Evolutionary conservation across 2,888 invertebrate species (phyloP).

Genomic region (Athalia cordata): DNA sequence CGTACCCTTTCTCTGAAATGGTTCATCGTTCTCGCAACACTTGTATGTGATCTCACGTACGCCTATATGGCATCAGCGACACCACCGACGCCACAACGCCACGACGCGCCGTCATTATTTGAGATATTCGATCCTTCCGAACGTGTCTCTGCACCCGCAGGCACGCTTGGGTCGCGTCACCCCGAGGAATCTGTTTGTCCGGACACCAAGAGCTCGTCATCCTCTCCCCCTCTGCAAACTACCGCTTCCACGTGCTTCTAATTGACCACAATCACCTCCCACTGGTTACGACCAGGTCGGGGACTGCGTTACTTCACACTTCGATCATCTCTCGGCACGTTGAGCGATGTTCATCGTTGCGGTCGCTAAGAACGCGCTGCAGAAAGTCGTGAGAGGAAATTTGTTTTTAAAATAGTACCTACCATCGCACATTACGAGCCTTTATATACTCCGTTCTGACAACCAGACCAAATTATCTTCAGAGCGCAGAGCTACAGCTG

Average conservation of each 20-base stretch:
- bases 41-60: not conserved
- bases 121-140: conserved; percentile 39
- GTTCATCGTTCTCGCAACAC: conserved; percentile 3
- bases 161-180: conserved; percentile 35
- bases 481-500: conserved; percentile 21
- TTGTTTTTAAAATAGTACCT: conserved; percentile 26
- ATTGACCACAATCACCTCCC: conserved; percentile 41
- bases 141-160: conserved; percentile 40
- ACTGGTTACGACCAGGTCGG: conserved; percentile 18
- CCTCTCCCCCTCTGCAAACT: conserved; percentile 12
- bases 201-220: conserved; percentile 10
- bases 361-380: conserved; percentile 22
- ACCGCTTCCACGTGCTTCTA: conserved; percentile 38
- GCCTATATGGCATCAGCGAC: not conserved
- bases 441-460: conserved; percentile 17
- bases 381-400: conserved; percentile 18
- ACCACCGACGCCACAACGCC: not conserved
- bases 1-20: not conserved
- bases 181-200: conserved; percentile 35
- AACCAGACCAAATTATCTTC: conserved; percentile 24
- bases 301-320: conserved; percentile 30
- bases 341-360: conserved; percentile 30
- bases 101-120: conserved; percentile 31
- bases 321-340: conserved; percentile 29
- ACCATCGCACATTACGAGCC: conserved; percentile 2